Percentiles rank a stretch among this genome's conserved stretches.
These are phyloP conservation scores for Metacarcinus magister DNA, from an alignment of 2,888 invertebrate species.

Conservation along the genomic window DNA sequence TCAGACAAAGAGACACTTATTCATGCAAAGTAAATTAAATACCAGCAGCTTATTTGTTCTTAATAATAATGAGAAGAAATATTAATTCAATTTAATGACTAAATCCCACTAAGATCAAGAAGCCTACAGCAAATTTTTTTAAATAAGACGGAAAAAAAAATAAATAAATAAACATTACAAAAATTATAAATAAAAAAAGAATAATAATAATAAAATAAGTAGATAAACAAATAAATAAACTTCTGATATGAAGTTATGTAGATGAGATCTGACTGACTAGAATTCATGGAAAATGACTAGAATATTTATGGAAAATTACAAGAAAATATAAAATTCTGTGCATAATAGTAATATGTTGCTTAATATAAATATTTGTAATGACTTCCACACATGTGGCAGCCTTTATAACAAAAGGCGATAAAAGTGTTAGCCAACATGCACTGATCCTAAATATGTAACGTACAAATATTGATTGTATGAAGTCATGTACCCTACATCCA, in stretches of 20 bases:
- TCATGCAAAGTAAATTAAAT: background rate
- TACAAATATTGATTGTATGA: background rate
- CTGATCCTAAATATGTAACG: background rate
- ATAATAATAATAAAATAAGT: no score
- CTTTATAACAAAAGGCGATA: background rate
- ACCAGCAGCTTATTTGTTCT: background rate
- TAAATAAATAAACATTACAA: background rate
- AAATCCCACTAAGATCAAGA: background rate
- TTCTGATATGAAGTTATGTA: background rate
- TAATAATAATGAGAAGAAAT: background rate
- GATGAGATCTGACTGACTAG: slow-evolving; percentile 51
- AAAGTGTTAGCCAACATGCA: background rate
- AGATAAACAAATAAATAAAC: background rate
- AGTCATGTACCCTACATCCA: background rate
- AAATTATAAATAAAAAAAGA: background rate
- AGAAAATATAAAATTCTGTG: background rate
- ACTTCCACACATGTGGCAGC: background rate
- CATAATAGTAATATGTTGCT: background rate
- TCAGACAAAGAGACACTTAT: background rate
- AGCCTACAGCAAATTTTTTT: background rate
- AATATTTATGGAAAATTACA: background rate
- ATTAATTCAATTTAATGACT: background rate
- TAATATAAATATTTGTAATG: background rate
- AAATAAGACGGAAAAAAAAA: background rate
- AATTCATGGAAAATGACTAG: background rate